Percentiles rank a stretch among this genome's conserved stretches.
Evolutionary conservation across 1,140 invertebrate species (phyloP).

Genomic region (Littorina saxatilis): DNA sequence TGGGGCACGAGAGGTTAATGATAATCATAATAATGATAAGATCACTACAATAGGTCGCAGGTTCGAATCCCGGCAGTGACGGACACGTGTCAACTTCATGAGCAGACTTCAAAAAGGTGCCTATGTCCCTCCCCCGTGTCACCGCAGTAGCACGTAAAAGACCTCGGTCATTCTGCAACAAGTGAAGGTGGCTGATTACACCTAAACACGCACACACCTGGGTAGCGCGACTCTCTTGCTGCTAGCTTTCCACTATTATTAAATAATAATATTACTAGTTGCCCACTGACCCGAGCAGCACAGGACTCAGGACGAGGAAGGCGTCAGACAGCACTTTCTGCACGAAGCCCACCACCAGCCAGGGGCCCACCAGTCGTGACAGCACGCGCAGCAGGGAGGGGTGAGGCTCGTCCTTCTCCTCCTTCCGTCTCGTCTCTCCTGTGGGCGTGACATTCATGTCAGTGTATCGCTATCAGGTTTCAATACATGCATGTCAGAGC

Average conservation of each 20-base stretch:
- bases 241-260: not conserved
- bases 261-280: not conserved
- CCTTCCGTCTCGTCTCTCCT: not conserved
- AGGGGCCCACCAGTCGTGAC: constrained; percentile 23
- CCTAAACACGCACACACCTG: too few species aligned
- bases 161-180: too few species aligned
- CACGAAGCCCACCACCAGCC: constrained; percentile 36
- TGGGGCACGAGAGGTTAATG: too few species aligned
- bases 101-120: too few species aligned
- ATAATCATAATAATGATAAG: not conserved
- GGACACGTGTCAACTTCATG: too few species aligned
- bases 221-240: too few species aligned
- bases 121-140: not conserved
- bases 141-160: too few species aligned
- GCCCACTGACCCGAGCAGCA: constrained; percentile 45
- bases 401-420: constrained; percentile 17
- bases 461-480: not conserved
- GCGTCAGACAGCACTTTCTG: constrained; percentile 44
- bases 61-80: too few species aligned
- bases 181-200: too few species aligned
- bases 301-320: constrained; percentile 43
- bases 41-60: too few species aligned
- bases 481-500: not conserved
- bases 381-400: constrained; percentile 46
- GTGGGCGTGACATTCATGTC: too few species aligned